Base-by-base conservation (phyloP, 2,113 vertebrate species). In the Stomatorhinus ivindoensis region DNA sequence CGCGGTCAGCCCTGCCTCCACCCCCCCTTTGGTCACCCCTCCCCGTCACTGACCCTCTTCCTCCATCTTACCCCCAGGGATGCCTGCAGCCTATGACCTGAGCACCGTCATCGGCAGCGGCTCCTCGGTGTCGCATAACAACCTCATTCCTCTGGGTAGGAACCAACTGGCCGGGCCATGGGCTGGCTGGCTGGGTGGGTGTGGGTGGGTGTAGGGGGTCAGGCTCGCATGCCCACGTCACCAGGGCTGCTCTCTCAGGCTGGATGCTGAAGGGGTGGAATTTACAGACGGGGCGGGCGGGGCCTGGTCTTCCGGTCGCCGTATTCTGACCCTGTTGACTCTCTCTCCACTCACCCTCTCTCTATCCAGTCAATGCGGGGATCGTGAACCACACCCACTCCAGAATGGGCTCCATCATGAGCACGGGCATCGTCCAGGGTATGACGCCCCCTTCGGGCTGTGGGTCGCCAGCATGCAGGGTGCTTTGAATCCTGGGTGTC, bases 391-490 rank as follows among this genome's bases (percentile, higher is more conserved):
- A 98, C 94, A 98, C 97, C 90, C 97, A 97, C 97, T 98, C 97
- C 93, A 96, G 97, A 96, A 98, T 98, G 97, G 97, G 97, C 94
- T 98, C 97, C 93, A 98, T 98, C 94, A 98, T 98, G 97, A 98
- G 97, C 96, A 98, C 97, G 73, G 97, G 97, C 90, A 97, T 98
- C 92, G 97, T 98, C 92, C 97, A 97, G 95, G 97, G 97, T 98
- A 95, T 92, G 93, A 91, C 51, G 19, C 21, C 58, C 15, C 11
- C 31, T 6, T n/a, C 3, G 2, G 46, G 13, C 46, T 47, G 27
- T 7, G 48, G 84, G n/a, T 10, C 11, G 4, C n/a, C 47, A 4
- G 42, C 24, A 3, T 47, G 24, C 7, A 0, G 13, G n/a, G n/a
- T 4, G n/a, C 84, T 86, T 53, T 87, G 50, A 50, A 13, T n/a